Conservation (phyloP, 2,113 vertebrate species). For the Myotis lucifugus region DNA sequence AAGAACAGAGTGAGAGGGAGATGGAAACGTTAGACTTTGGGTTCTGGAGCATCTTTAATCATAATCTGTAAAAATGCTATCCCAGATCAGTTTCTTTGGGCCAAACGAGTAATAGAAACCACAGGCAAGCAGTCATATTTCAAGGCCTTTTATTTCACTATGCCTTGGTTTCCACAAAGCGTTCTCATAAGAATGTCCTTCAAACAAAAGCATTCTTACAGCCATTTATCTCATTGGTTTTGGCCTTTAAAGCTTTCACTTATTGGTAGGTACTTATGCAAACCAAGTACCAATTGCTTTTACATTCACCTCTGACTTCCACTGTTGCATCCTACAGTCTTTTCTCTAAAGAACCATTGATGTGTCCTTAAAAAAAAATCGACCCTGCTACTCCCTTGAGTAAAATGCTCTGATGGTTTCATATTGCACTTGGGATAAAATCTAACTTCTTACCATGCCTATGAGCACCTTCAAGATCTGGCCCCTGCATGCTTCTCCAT, state of each 20-base stretch:
- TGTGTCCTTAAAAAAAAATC: not conserved
- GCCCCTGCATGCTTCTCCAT: not conserved
- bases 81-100: not conserved
- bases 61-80: not conserved
- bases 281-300: not conserved
- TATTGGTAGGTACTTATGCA: not conserved
- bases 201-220: not conserved
- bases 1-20: not conserved
- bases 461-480: not conserved
- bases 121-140: not conserved
- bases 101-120: not conserved
- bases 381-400: not conserved
- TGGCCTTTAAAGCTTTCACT: not conserved
- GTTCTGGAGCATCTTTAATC: not conserved
- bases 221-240: not conserved
- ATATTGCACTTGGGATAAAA: not conserved
- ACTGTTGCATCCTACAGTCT: not conserved
- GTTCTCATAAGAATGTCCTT: not conserved
- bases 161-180: not conserved
- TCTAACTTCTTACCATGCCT: not conserved
- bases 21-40: not conserved
- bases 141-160: slow-evolving; percentile 13
- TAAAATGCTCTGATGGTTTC: not conserved
- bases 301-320: not conserved
- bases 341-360: not conserved